Conservation (phyloP, 2,797 vertebrate species). For the Anguilla anguilla region DNA sequence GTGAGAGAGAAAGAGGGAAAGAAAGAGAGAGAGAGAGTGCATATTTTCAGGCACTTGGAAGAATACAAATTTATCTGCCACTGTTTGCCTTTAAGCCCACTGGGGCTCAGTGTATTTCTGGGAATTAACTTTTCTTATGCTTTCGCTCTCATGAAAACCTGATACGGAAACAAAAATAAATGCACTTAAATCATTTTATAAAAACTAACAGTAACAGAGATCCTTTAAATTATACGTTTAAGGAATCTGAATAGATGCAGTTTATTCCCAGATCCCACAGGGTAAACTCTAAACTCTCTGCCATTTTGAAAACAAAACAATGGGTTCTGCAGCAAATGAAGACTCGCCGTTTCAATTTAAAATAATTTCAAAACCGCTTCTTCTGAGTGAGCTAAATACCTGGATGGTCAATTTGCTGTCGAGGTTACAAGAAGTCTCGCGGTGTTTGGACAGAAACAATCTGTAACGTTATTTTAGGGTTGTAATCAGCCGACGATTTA, state of each 20-base stretch:
- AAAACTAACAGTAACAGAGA: background rate
- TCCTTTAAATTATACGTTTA: background rate
- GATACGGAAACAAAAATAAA: background rate
- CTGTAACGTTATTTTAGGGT: constrained; percentile 23
- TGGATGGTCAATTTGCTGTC: constrained; percentile 13
- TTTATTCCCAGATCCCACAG: background rate
- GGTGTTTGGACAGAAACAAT: background rate
- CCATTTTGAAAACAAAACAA: background rate
- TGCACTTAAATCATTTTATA: background rate
- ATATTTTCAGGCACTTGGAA: constrained; percentile 77
- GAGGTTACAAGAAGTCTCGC: background rate
- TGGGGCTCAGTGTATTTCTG: constrained; percentile 36
- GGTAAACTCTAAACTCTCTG: background rate
- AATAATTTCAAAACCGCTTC: background rate
- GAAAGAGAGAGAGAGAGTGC: background rate
- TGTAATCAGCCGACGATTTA: constrained; percentile 26
- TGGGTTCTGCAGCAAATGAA: background rate
- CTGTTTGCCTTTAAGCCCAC: constrained; percentile 47
- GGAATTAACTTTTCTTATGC: background rate
- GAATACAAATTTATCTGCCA: constrained; percentile 41
- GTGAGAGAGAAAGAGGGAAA: background rate
- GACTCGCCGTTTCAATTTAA: background rate
- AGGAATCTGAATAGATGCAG: background rate
- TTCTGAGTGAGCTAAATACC: background rate
- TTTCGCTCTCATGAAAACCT: constrained; percentile 28